Evolutionary conservation across 2,113 vertebrate species (phyloP).

Genomic region (Muntiacus reevesi): DNA sequence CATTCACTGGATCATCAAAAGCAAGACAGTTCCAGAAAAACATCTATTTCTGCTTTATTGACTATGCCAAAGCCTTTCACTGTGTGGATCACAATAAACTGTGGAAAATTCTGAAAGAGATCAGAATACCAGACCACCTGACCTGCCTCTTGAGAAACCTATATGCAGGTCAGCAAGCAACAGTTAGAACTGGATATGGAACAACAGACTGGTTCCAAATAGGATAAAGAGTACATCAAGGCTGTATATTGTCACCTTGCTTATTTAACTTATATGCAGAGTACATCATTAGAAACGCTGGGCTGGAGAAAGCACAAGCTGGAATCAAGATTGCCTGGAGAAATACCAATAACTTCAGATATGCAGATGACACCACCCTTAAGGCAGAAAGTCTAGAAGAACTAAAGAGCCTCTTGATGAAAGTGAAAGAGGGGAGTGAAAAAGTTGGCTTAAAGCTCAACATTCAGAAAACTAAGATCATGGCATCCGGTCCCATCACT

Average conservation of each 20-base stretch:
- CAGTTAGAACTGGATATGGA: neutral
- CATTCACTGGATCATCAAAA: neutral
- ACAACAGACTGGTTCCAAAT: neutral
- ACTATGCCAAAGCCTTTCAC: neutral
- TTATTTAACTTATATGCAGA: neutral
- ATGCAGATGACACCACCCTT: neutral
- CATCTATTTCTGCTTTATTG: neutral
- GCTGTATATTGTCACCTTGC: neutral
- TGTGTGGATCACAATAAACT: neutral
- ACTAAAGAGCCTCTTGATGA: neutral
- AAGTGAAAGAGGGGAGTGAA: neutral
- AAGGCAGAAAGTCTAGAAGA: neutral
- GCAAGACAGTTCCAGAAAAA: neutral
- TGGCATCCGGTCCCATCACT: neutral
- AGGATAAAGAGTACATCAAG: neutral
- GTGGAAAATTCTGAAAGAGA: neutral
- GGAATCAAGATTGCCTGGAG: neutral
- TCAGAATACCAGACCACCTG: neutral
- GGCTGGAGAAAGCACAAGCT: neutral
- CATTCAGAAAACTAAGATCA: neutral
- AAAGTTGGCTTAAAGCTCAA: neutral
- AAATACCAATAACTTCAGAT: neutral
- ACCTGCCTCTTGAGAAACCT: neutral
- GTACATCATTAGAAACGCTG: neutral
- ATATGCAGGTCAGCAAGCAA: neutral